Evolutionary conservation across 1,140 invertebrate genomes (phyloP), one percentile per base, ranked within the genome.

Genomic region (Caenorhabditis briggsae): DNA sequence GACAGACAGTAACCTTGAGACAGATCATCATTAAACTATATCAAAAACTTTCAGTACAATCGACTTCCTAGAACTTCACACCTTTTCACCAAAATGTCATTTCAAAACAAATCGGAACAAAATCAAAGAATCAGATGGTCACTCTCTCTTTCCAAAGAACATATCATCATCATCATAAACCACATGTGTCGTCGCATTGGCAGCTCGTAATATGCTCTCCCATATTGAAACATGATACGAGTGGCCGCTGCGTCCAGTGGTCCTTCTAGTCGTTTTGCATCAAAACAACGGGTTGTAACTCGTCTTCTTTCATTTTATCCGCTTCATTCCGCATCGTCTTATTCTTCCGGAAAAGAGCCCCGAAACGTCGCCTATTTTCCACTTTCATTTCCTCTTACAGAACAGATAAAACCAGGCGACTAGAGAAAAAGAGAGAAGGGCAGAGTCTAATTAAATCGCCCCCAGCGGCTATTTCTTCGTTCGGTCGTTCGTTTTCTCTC

Each of bases 211-310:
- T 53, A 53, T 78, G 70, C 70, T 78, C 56, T 78, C 56, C 70
- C 43, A 78, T 78, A 78, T 78, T 78, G 70, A 78, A 78, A 78
- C 70, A 78, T 78, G 70, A 78, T 78, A 78, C 70, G n/a, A 50
- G 46, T 78, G 70, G 70, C n/a, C 70, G 20, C 43, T 53, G 9
- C 46, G 70, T 78, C 70, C 50, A 53, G 70, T 78, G 70, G 70
- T 78, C 43, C 70, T 23, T 53, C 46, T 2, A 12, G 70, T 23
- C 46, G 46, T 53, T 53, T 20, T 53, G 18, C 70, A 50, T 50
- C 43, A 78, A 78, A 78, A 78, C 70, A 78, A 50, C 70, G 16
- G 70, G 11, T 46, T 78, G 70, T 78, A 78, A 78, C 70, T 53
- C 64, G 12, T 70, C 33, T 6, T 70, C 64, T 33, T 33, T 43